Conservation (phyloP, 2,888 invertebrate genomes). For the Eristalis pertinax region DNA sequence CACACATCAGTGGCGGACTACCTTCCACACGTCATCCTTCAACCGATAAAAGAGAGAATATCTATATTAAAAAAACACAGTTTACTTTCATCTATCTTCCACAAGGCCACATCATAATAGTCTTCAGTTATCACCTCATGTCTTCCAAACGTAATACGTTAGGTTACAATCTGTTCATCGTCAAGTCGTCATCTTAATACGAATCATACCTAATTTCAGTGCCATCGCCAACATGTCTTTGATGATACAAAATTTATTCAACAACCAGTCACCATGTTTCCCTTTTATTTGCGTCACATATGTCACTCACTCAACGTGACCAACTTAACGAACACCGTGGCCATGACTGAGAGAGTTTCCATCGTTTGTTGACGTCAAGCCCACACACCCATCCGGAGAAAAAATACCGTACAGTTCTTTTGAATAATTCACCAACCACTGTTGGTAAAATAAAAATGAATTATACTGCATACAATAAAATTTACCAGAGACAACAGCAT, state of each 20-base stretch:
- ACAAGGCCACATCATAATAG: too few relatives aligned
- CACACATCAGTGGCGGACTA: too few relatives aligned
- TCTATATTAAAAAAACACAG: too few relatives aligned
- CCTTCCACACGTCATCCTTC: too few relatives aligned
- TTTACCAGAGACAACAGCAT: not conserved
- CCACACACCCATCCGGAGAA: not conserved
- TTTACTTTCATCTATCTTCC: too few relatives aligned
- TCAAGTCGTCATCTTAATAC: not conserved
- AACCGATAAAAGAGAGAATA: too few relatives aligned
- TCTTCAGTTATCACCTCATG: not conserved
- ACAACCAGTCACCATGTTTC: not conserved
- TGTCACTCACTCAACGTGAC: slow-evolving; percentile 27
- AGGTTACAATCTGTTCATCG: not conserved
- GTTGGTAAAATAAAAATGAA: slow-evolving; percentile 24
- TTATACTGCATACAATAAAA: slow-evolving; percentile 14
- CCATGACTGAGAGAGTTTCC: not conserved
- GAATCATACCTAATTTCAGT: not conserved
- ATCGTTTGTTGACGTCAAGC: not conserved
- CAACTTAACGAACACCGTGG: not conserved
- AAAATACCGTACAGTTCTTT: not conserved
- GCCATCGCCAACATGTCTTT: not conserved
- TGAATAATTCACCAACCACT: slow-evolving; percentile 20
- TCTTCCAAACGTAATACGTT: not conserved
- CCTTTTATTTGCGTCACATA: slow-evolving; percentile 16
- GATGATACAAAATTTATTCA: not conserved